Evolutionary conservation across 2,888 invertebrate genomes (phyloP).

Genomic region (Cantharis nigra): DNA sequence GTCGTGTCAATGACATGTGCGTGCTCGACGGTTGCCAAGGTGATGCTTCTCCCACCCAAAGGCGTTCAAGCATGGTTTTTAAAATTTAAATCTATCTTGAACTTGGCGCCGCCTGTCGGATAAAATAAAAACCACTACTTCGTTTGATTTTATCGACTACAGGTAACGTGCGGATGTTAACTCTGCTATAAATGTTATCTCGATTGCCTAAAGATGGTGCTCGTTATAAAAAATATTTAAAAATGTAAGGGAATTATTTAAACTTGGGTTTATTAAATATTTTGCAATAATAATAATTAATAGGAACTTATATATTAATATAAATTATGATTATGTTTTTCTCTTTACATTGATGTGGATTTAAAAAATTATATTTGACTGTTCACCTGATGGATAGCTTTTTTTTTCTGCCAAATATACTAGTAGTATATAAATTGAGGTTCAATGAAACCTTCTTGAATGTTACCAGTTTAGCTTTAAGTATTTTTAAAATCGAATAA

Average conservation of each 20-base stretch:
- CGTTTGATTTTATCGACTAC: background rate
- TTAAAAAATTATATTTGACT: background rate
- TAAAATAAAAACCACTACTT: background rate
- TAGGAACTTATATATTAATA: no score
- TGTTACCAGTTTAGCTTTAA: background rate
- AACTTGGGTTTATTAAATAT: background rate
- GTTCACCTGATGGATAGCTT: background rate
- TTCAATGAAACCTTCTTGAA: background rate
- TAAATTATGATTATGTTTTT: no score
- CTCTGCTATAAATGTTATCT: background rate
- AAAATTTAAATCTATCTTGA: constrained; percentile 8
- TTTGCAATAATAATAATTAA: background rate
- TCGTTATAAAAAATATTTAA: background rate
- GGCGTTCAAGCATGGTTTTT: constrained; percentile 22
- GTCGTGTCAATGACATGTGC: constrained; percentile 58
- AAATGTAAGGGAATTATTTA: background rate
- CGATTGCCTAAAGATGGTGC: background rate
- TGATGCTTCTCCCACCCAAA: constrained; percentile 42
- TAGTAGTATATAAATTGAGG: no score
- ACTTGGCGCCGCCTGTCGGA: constrained; percentile 37
- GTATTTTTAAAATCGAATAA: background rate
- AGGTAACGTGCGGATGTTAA: background rate
- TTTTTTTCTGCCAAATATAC: no score
- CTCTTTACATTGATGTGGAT: background rate
- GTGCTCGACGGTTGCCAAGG: constrained; percentile 50